Evolutionary conservation across 2,888 invertebrate genomes (phyloP).

Genomic region (Noctua pronuba): DNA sequence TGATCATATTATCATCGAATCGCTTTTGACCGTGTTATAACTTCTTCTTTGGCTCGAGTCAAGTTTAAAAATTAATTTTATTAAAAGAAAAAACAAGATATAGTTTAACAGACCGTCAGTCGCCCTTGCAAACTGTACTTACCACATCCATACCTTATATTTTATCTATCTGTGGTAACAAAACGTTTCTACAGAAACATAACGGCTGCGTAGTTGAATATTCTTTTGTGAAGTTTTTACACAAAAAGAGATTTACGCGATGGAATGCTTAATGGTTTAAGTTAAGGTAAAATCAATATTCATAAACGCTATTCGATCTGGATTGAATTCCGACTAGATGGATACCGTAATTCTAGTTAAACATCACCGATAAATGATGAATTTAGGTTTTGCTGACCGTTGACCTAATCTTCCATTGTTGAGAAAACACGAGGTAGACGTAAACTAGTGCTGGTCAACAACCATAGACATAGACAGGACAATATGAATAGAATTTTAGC

Average conservation of each 20-base stretch:
- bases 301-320: constrained; percentile 45
- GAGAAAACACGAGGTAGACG: background rate
- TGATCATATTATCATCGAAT: too few relatives aligned
- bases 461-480: background rate
- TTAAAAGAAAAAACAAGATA: too few relatives aligned
- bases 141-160: background rate
- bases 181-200: constrained; percentile 34
- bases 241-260: constrained; percentile 55
- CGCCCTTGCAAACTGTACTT: too few relatives aligned
- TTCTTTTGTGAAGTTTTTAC: constrained; percentile 61
- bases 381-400: background rate
- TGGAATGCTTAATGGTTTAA: constrained; percentile 52
- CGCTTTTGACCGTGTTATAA: too few relatives aligned
- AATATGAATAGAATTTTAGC: background rate
- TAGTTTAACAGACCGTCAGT: too few relatives aligned
- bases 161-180: constrained; percentile 28
- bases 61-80: too few relatives aligned
- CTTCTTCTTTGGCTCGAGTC: too few relatives aligned
- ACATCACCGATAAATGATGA: background rate
- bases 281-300: constrained; percentile 53
- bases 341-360: constrained; percentile 9
- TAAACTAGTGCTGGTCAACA: too few relatives aligned
- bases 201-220: constrained; percentile 54
- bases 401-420: background rate
- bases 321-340: background rate